These are phyloP conservation scores for Drosophila acutilabella DNA, from an alignment of 2,888 invertebrate genomes.

Conservation along the genomic window DNA sequence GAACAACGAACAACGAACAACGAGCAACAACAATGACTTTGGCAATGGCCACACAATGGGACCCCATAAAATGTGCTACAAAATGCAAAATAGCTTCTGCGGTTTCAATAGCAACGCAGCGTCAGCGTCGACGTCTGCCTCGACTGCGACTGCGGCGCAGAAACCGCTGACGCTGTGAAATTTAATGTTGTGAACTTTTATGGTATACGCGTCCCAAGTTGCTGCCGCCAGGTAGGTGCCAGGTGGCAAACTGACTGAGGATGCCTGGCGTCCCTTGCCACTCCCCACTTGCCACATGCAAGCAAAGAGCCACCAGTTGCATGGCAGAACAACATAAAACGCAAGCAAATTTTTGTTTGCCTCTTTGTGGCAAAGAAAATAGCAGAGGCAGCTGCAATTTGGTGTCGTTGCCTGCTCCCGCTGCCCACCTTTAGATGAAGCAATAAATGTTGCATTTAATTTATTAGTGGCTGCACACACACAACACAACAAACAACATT, in stretches of 20 bases:
- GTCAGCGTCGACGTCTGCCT: slow-evolving; percentile 1
- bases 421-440: slow-evolving; percentile 58
- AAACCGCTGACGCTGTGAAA: slow-evolving; percentile 70
- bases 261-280: neutral
- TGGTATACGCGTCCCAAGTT: slow-evolving; percentile 45
- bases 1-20: slow-evolving; percentile 3
- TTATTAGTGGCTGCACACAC: slow-evolving; percentile 55
- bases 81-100: slow-evolving; percentile 81
- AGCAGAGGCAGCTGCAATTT: slow-evolving; percentile 27
- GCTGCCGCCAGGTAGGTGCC: slow-evolving; percentile 38
- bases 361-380: slow-evolving; percentile 9
- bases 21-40: slow-evolving; percentile 61
- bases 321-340: slow-evolving; percentile 71
- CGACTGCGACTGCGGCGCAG: slow-evolving; percentile 5
- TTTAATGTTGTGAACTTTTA: slow-evolving; percentile 75
- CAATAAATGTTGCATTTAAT: slow-evolving; percentile 76
- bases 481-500: slow-evolving; percentile 3
- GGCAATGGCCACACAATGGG: slow-evolving; percentile 71
- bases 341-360: slow-evolving; percentile 54
- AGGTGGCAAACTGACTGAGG: slow-evolving; percentile 9
- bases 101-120: slow-evolving; percentile 76
- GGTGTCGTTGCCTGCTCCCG: slow-evolving; percentile 12
- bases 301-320: slow-evolving; percentile 68
- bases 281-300: neutral
- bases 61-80: slow-evolving; percentile 78